phyloP scores from a whole-genome alignment of 2,797 vertebrate species.

The Valencia hispanica region DNA sequence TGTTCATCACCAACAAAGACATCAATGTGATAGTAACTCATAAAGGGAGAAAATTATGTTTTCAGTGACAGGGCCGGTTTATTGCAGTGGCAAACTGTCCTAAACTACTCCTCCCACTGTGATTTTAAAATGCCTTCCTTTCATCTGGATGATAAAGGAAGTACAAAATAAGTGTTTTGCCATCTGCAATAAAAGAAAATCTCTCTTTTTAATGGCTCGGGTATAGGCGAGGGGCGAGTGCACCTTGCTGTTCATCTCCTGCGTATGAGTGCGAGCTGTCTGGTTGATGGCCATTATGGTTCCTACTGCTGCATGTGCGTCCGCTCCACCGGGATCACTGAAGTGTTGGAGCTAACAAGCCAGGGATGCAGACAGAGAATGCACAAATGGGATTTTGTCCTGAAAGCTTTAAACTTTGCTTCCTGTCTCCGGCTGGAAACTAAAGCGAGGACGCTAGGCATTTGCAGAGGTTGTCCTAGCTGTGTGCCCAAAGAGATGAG shows the following conservation, averaged over 20 bases:
- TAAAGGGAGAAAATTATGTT: conserved; percentile 45
- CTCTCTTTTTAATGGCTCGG: conserved; percentile 71
- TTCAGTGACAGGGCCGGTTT: conserved; percentile 55
- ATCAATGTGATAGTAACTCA: conserved; percentile 50
- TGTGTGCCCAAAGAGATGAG: conserved; percentile 64
- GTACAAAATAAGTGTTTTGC: conserved; percentile 72
- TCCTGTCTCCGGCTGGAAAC: conserved; percentile 53
- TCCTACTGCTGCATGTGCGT: conserved; percentile 70
- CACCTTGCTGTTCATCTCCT: conserved; percentile 76
- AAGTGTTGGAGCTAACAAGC: conserved; percentile 86
- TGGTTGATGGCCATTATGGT: conserved; percentile 81
- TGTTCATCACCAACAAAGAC: conserved; percentile 56
- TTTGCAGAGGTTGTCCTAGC: conserved; percentile 52
- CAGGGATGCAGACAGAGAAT: conserved; percentile 79
- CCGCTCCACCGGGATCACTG: conserved; percentile 76
- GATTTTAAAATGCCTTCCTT: conserved; percentile 73
- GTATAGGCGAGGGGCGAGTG: conserved; percentile 64
- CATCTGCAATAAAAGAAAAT: conserved; percentile 75
- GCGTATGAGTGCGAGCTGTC: conserved; percentile 69
- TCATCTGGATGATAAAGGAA: conserved; percentile 63
- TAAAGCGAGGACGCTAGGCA: conserved; percentile 21
- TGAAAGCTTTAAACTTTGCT: conserved; percentile 75
- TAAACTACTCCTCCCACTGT: conserved; percentile 71
- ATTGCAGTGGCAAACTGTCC: conserved; percentile 61
- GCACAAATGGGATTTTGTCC: conserved; percentile 83